phyloP scores from a whole-genome alignment of 30 jellyfish, hydroid and myxozoan genomes.

The Aurelia sp. region DNA sequence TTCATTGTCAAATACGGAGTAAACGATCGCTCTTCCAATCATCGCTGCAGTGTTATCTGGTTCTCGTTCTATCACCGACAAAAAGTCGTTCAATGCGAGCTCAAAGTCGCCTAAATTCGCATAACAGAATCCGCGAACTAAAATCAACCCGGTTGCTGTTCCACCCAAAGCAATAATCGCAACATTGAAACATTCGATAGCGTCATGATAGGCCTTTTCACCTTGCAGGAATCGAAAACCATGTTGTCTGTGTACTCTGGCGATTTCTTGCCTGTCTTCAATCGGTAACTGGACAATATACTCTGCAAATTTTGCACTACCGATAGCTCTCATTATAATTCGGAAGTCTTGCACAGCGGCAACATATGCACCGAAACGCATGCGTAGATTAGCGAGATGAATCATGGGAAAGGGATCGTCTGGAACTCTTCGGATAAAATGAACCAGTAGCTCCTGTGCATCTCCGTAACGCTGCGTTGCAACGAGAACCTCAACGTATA shows the following conservation, averaged over 20 bases:
- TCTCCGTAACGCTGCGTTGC: slow-evolving; percentile 39
- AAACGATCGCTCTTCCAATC: slow-evolving; percentile 75
- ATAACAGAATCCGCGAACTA: slow-evolving; percentile 81
- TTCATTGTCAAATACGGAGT: slow-evolving; percentile 69
- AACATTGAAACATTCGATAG: slow-evolving; percentile 83
- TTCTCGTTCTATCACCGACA: slow-evolving; percentile 61
- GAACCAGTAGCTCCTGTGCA: slow-evolving; percentile 84
- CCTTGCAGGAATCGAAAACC: slow-evolving; percentile 71
- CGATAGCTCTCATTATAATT: slow-evolving; percentile 54
- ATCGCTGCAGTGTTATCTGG: slow-evolving; percentile 70
- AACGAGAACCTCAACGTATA: slow-evolving; percentile 40
- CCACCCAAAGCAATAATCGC: slow-evolving; percentile 77
- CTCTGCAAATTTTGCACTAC: slow-evolving; percentile 60
- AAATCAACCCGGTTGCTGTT: slow-evolving; percentile 78
- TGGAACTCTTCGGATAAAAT: slow-evolving; percentile 61
- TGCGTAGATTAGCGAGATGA: slow-evolving; percentile 81
- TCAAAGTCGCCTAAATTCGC: slow-evolving; percentile 77
- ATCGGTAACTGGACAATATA: slow-evolving; percentile 45
- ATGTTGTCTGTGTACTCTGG: slow-evolving; percentile 90
- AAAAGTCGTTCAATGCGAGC: slow-evolving; percentile 75
- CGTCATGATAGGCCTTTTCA: slow-evolving; percentile 67
- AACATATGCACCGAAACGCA: slow-evolving; percentile 89
- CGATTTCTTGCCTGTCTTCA: slow-evolving; percentile 84
- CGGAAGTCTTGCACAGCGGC: slow-evolving; percentile 93
- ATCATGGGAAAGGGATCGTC: slow-evolving; percentile 82